Evolutionary conservation across 2,113 vertebrate genomes (phyloP).

Genomic region (Mionectes macconnelli): DNA sequence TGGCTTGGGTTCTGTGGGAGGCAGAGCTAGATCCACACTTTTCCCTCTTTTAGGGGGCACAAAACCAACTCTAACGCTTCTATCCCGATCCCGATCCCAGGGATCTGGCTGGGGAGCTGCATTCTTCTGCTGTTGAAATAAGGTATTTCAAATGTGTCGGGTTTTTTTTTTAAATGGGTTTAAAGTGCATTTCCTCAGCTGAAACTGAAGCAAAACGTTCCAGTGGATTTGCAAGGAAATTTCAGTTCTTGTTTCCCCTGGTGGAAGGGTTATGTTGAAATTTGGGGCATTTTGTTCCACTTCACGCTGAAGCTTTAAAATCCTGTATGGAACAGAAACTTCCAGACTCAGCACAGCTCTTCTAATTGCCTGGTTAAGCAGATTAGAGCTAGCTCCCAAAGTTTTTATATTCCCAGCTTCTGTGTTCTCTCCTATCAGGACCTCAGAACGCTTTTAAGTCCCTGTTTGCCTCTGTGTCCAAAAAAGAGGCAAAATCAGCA

Average conservation of each 20-base stretch:
- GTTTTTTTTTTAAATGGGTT: background rate
- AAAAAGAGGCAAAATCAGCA: background rate
- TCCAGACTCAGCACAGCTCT: background rate
- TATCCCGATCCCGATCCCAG: fast-evolving
- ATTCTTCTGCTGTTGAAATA: constrained; percentile 54
- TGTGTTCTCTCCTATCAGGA: background rate
- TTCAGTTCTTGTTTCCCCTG: background rate
- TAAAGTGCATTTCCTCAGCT: constrained; percentile 55
- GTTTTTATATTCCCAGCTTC: background rate
- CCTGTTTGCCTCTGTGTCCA: background rate
- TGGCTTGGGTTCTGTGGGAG: fast-evolving
- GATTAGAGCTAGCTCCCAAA: background rate
- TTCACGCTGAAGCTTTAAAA: constrained; percentile 9
- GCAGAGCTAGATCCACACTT: background rate
- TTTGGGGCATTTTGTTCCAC: constrained; percentile 43
- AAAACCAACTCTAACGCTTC: background rate
- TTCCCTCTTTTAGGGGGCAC: background rate
- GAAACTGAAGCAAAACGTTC: constrained; percentile 4
- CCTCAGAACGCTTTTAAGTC: background rate
- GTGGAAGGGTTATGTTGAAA: constrained; percentile 12
- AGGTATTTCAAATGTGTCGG: background rate
- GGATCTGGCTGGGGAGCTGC: constrained; percentile 24
- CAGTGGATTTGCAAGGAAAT: background rate
- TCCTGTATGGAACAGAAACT: background rate
- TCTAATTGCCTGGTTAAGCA: background rate